phyloP scores from a whole-genome alignment of 2,113 vertebrate species.

The Microtus oregoni region DNA sequence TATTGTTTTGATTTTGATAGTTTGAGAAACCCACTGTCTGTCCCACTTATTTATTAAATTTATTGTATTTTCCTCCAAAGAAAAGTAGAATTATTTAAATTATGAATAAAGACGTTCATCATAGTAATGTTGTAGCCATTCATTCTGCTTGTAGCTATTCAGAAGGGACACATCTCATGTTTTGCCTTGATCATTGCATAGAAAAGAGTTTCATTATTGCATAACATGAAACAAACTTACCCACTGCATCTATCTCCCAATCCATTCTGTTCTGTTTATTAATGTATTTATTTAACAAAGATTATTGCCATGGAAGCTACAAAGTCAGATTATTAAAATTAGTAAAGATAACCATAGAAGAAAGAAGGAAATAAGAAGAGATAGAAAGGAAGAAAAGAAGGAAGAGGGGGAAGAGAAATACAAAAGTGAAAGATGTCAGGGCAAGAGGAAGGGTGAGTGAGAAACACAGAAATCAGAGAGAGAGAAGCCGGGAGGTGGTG shows the following conservation, averaged over 20 bases:
- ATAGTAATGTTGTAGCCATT: neutral
- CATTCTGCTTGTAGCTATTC: neutral
- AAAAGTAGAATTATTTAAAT: neutral
- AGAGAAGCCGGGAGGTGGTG: too few species aligned
- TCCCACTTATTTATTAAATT: slow-evolving; percentile 23
- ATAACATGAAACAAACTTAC: neutral
- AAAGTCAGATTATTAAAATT: neutral
- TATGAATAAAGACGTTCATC: neutral
- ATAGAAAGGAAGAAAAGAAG: neutral
- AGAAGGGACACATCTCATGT: neutral
- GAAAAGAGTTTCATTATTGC: fast-evolving
- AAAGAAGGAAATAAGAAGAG: neutral
- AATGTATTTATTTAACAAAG: neutral
- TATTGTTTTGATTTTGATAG: neutral
- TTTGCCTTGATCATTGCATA: neutral
- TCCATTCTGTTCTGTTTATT: neutral
- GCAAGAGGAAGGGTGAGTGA: too few species aligned
- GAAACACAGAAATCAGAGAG: neutral
- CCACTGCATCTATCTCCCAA: neutral
- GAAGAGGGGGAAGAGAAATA: neutral
- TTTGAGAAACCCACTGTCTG: slow-evolving; percentile 5
- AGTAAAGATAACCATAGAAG: neutral
- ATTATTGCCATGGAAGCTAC: neutral
- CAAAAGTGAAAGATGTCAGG: too few species aligned
- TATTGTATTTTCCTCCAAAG: slow-evolving; percentile 32